These are phyloP conservation scores for Horisme vitalbata DNA, from an alignment of 2,888 invertebrate genomes.

Conservation along the genomic window DNA sequence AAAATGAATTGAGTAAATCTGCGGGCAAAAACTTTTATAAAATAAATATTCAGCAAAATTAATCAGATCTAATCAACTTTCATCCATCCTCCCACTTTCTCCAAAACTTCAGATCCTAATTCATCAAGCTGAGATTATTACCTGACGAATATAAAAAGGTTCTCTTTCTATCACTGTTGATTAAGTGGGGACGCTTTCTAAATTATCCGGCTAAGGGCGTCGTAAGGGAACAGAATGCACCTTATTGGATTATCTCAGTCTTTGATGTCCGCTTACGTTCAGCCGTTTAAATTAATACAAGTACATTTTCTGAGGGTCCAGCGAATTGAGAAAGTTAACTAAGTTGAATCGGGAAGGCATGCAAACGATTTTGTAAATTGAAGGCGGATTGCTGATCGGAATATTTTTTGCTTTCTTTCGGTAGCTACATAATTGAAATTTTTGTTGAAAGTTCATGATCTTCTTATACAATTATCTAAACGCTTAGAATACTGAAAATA, in stretches of 20 bases:
- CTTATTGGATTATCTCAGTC: conserved; percentile 74
- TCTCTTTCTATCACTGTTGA: conserved; percentile 59
- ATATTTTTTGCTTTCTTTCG: neutral
- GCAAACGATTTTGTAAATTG: conserved; percentile 31
- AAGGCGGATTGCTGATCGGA: neutral
- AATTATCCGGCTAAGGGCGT: conserved; percentile 58
- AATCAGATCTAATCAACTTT: conserved; percentile 32
- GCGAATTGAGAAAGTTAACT: conserved; percentile 63
- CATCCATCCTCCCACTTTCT: conserved; percentile 28
- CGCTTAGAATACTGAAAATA: no score
- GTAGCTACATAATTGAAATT: conserved; percentile 2
- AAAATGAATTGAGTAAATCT: no score
- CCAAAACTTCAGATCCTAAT: conserved; percentile 50
- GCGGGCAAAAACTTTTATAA: no score
- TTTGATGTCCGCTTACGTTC: conserved; percentile 73
- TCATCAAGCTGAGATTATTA: conserved; percentile 59
- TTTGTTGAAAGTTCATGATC: neutral
- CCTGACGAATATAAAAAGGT: conserved; percentile 63
- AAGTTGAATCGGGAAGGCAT: conserved; percentile 48
- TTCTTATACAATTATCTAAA: no score
- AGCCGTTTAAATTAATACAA: conserved; percentile 71
- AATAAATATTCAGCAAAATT: no score
- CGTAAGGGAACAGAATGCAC: conserved; percentile 57
- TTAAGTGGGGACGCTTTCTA: conserved; percentile 61
- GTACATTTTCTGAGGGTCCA: conserved; percentile 66